These are phyloP conservation scores for Pycnonotus jocosus DNA, from an alignment of 2,113 vertebrate genomes.

Conservation along the genomic window DNA sequence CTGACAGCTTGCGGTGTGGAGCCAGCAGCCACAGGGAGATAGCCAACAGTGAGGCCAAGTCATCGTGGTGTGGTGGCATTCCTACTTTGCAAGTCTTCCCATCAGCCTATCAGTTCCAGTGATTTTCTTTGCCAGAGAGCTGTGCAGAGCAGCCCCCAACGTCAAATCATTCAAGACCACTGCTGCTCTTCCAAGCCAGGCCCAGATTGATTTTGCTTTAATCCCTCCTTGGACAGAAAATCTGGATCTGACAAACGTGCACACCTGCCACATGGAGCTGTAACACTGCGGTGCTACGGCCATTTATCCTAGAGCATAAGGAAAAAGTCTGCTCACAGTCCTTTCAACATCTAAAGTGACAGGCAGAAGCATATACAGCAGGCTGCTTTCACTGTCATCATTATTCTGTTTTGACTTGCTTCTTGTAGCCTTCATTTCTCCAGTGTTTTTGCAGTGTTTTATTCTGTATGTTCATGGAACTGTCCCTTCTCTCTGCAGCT, in stretches of 20 bases:
- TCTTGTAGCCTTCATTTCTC: background rate
- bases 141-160: background rate
- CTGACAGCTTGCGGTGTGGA: background rate
- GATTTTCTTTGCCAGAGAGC: background rate
- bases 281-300: background rate
- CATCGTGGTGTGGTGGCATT: background rate
- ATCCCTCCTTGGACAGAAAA: constrained; percentile 24
- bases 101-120: background rate
- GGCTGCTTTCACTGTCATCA: constrained; percentile 13
- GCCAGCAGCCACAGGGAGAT: background rate
- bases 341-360: constrained; percentile 29
- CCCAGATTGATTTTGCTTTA: constrained; percentile 13
- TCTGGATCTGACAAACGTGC: background rate
- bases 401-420: background rate
- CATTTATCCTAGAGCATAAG: constrained; percentile 45
- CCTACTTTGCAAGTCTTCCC: background rate
- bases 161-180: background rate
- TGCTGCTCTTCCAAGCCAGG: background rate
- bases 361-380: background rate
- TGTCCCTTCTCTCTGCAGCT: constrained; percentile 52
- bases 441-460: background rate
- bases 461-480: constrained; percentile 16
- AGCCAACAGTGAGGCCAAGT: background rate
- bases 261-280: constrained; percentile 22
- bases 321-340: background rate